A percentile compares a stretch with the other conserved stretches of the same genome.
Evolutionary conservation across 2,797 vertebrate genomes (phyloP).

Genomic region (Passerculus sandwichensis): DNA sequence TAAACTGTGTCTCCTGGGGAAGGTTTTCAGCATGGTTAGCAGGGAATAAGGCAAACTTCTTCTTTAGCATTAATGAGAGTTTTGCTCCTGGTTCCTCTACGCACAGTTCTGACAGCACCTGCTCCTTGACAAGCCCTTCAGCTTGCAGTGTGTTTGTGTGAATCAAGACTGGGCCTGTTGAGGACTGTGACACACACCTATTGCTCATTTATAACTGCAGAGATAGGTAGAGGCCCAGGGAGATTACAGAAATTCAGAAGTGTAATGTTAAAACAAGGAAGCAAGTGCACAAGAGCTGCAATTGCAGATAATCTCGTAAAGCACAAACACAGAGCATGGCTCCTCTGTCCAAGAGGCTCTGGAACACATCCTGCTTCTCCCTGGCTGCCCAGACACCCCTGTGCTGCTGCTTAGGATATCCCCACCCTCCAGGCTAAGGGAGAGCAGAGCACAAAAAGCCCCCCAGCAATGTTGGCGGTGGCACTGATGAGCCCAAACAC

Average conservation of each 20-base stretch:
- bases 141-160: background rate
- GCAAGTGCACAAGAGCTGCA: background rate
- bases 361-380: background rate
- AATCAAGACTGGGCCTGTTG: background rate
- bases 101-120: background rate
- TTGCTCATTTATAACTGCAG: background rate
- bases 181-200: background rate
- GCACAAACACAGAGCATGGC: rapidly evolving
- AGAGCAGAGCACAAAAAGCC: rapidly evolving
- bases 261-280: background rate
- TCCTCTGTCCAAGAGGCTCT: background rate
- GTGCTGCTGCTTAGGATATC: background rate
- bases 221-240: background rate
- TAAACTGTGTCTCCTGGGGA: background rate
- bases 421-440: background rate
- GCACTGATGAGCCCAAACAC: background rate
- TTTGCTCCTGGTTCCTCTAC: background rate
- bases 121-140: background rate
- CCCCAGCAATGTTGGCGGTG: too few species aligned
- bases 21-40: background rate
- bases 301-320: background rate
- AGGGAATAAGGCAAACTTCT: background rate
- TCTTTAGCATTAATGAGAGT: background rate
- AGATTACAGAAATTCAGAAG: background rate
- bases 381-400: background rate